These are phyloP conservation scores for Schizothorax lantsangensis DNA, from an alignment of 2,797 vertebrate species.

Conservation along the genomic window DNA sequence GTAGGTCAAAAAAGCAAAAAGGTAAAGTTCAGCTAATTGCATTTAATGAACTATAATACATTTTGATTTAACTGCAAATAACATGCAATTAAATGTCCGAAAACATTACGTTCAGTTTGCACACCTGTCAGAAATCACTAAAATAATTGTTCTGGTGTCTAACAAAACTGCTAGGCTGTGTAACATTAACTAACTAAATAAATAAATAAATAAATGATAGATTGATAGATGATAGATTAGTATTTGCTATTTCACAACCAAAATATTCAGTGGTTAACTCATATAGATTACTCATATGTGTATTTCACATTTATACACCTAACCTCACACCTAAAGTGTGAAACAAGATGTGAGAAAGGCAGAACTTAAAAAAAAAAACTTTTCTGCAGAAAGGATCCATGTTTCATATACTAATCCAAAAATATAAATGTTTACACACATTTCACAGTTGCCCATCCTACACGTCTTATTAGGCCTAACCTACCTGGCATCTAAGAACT, in stretches of 20 bases:
- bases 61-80: too few species aligned
- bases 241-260: background rate
- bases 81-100: too few species aligned
- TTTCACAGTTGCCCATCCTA: background rate
- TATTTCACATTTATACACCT: background rate
- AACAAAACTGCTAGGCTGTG: too few species aligned
- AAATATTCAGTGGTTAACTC: background rate
- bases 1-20: too few species aligned
- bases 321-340: background rate
- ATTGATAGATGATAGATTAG: too few species aligned
- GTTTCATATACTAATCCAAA: background rate
- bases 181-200: too few species aligned
- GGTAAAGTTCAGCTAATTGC: too few species aligned
- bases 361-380: background rate
- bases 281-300: background rate
- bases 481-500: constrained; percentile 29
- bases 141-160: too few species aligned
- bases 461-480: background rate
- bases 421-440: background rate
- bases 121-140: too few species aligned
- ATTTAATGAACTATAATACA: too few species aligned
- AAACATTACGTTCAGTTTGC: too few species aligned
- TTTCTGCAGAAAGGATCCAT: background rate
- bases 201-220: too few species aligned
- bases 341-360: background rate